Evolutionary conservation across 2,888 invertebrate genomes (phyloP), one percentile per base, ranked within the genome.

Genomic region (Nemotelus nigrinus): DNA sequence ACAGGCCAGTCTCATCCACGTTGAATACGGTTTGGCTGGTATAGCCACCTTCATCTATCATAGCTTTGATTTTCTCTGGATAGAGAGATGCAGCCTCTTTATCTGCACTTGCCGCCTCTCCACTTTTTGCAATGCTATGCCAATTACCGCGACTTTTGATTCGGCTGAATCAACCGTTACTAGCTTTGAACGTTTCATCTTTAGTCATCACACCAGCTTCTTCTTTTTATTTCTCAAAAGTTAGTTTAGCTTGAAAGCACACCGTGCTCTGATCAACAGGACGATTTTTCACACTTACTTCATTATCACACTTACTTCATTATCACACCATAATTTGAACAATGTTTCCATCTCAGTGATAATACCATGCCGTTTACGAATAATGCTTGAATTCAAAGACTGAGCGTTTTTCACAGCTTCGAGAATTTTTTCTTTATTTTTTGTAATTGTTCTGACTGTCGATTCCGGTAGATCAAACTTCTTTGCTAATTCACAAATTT

Each of bases 351-450:
- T 57, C 10, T 57, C 57, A 57, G 10, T 2, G 71, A 70, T 77
- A 70, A 48, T 68, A 57, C 3, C 50, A 25, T 74, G 48, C 5
- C 57, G 44, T 47, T 58, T 60, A 4, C 57, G 57, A 57, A 57
- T 57, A 25, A 57, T 57, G 57, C 57, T 57, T 57, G 57, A 3
- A 57, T 57, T 47, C 57, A 72, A 72, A n/a, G n/a, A n/a, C n/a
- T n/a, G n/a, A n/a, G n/a, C n/a, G n/a, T n/a, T n/a, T 72, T 72
- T 72, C 57, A 72, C 72, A 72, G 72, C 72, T 72, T 57, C 72
- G 44, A 43, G 47, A 72, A 72, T 72, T 6, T 57, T 57, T 57
- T 10, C 57, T 8, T 2, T 57, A 57, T 25, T 57, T 57, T 5
- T 57, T 57, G 57, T n/a, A 72, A 72, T 43, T n/a, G 72, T 57